A percentile compares a stretch with the other conserved stretches of the same genome.
These are phyloP conservation scores for Thunnus thynnus DNA, from an alignment of 2,113 vertebrate species.

Conservation along the genomic window DNA sequence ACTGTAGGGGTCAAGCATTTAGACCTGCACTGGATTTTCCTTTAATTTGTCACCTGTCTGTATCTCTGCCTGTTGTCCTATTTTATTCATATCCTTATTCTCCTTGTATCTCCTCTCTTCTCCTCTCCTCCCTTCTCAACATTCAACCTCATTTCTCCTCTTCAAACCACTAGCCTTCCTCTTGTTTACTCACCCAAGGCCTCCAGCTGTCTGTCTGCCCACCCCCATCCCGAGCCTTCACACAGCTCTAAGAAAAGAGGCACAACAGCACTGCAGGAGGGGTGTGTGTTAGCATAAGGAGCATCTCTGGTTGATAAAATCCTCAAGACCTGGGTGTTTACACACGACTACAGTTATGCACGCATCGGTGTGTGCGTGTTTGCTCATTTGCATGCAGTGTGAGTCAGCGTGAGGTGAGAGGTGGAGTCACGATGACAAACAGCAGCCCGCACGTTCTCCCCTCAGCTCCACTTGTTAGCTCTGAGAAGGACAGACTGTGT, in stretches of 20 bases:
- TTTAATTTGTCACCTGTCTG: too few species aligned
- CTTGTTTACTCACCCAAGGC: constrained; percentile 50
- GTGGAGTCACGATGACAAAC: constrained; percentile 31
- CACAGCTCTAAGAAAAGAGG: constrained; percentile 37
- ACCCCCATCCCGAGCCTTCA: constrained; percentile 29
- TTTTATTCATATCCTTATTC: constrained; percentile 9
- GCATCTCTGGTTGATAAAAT: constrained; percentile 12
- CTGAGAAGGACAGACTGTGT: constrained; percentile 19
- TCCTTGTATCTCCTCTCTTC: background rate
- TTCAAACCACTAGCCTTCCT: constrained; percentile 21
- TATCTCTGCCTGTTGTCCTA: constrained; percentile 1
- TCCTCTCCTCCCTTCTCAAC: constrained; percentile 8
- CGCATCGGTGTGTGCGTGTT: background rate
- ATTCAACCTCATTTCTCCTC: background rate
- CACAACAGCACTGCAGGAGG: constrained; percentile 39
- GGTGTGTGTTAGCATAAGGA: constrained; percentile 6
- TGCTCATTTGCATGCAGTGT: constrained; percentile 31
- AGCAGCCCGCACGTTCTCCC: constrained; percentile 29
- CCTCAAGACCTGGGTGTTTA: constrained; percentile 15
- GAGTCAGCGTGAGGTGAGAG: constrained; percentile 47
- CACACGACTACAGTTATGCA: constrained; percentile 23
- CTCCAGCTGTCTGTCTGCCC: constrained; percentile 27
- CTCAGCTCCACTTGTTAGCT: constrained; percentile 38
- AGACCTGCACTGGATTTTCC: too few species aligned
- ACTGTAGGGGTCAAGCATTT: too few species aligned